A percentile compares a stretch with the other conserved stretches of the same genome.
These are phyloP conservation scores for Sus scrofa DNA, from an alignment of 2,113 vertebrate species.

Conservation along the genomic window T2T-Sscrofa CM000827.6:67374001-67374500, in stretches of 20 bases:
- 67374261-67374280: no score
- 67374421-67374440: no score
- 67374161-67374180: no score
- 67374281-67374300: no score
- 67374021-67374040: neutral
- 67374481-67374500: neutral
- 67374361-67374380: no score
- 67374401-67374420: neutral
- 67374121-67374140: neutral
- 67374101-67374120: neutral
- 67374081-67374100: neutral
- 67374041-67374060: neutral
- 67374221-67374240: no score
- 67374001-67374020: neutral
- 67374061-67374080: constrained; percentile 6
- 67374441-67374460: neutral
- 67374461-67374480: neutral
- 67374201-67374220: no score
- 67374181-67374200: no score
- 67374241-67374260: no score
- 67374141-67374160: neutral
- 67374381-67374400: neutral
- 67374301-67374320: no score
- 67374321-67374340: no score
- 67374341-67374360: no score